A percentile compares a stretch with the other conserved stretches of the same genome.
Conservation (phyloP, 2,113 vertebrate species). For the Enhydra lutris region DNA sequence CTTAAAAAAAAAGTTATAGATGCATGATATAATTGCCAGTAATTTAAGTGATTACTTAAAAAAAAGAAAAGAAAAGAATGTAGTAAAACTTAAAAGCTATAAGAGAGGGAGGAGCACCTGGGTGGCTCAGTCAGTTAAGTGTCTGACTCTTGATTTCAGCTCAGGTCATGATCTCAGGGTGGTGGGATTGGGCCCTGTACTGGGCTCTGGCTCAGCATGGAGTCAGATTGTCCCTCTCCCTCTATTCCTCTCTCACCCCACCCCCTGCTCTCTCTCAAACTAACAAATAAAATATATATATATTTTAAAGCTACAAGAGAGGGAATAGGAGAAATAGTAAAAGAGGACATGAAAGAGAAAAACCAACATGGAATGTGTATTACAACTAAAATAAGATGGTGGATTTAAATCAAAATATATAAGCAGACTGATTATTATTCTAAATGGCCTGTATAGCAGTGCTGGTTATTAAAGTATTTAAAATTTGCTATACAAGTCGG, state of each 20-base stretch:
- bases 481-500: background rate
- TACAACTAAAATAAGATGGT: background rate
- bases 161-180: background rate
- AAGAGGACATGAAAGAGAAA: background rate
- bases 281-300: background rate
- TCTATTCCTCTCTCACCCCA: background rate
- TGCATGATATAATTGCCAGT: background rate
- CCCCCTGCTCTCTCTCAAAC: background rate
- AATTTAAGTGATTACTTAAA: background rate
- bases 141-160: background rate
- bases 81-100: background rate
- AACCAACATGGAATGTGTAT: background rate
- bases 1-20: background rate
- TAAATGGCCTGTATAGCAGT: background rate
- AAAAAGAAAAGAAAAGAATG: background rate
- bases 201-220: background rate
- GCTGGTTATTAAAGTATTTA: background rate
- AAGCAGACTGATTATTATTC: background rate
- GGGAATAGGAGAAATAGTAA: background rate
- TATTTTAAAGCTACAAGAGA: background rate
- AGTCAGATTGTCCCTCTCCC: background rate
- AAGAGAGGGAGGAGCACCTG: background rate
- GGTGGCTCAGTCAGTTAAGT: background rate
- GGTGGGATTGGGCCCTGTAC: background rate
- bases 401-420: background rate